phyloP scores from a whole-genome alignment of 2,113 vertebrate species.

The Sphyrna mokarran region DNA sequence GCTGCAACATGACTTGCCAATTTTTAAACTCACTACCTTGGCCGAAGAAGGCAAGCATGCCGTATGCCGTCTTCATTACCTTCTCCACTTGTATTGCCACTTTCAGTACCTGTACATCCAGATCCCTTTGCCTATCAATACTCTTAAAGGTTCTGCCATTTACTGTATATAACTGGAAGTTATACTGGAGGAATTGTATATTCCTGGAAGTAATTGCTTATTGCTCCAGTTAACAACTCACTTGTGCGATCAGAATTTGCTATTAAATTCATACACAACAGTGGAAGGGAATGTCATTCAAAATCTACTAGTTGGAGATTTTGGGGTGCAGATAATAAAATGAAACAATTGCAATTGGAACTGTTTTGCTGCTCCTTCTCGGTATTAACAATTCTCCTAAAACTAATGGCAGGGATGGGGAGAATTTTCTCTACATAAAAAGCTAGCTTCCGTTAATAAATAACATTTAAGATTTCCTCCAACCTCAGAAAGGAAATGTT shows the following conservation, averaged over 20 bases:
- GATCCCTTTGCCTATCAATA: too few relatives aligned
- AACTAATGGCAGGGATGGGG: not conserved
- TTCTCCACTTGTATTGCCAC: too few relatives aligned
- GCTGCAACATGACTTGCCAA: too few relatives aligned
- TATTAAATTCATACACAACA: not conserved
- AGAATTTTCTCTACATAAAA: not conserved
- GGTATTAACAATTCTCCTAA: not conserved
- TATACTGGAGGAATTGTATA: too few relatives aligned
- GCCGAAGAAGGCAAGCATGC: too few relatives aligned
- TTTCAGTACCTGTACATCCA: too few relatives aligned
- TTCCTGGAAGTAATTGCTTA: not conserved
- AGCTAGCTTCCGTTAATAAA: not conserved
- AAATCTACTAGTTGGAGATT: not conserved
- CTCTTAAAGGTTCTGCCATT: too few relatives aligned
- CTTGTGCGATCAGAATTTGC: not conserved
- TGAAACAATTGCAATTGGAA: not conserved
- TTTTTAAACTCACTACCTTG: too few relatives aligned
- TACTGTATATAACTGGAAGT: too few relatives aligned
- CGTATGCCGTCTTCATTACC: too few relatives aligned
- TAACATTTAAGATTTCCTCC: not conserved
- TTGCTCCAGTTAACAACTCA: not conserved
- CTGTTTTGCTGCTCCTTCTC: not conserved
- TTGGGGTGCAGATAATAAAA: not conserved
- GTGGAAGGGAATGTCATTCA: not conserved
- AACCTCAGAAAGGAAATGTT: not conserved